phyloP scores from a whole-genome alignment of 64 coral and sea anemone species.

The Montipora cactus region DNA sequence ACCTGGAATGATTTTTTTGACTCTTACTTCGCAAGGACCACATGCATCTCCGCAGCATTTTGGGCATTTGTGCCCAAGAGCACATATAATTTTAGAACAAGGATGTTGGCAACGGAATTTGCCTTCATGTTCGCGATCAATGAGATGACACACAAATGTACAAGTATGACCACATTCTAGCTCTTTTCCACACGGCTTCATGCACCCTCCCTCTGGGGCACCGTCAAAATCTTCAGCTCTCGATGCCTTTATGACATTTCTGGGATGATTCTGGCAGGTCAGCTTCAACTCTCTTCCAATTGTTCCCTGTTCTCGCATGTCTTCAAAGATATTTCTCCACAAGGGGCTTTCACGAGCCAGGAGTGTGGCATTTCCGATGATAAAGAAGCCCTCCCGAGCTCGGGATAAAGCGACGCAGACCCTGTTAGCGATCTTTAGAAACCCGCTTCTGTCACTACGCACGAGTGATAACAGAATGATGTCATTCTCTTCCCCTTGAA shows the following conservation, averaged over 20 bases:
- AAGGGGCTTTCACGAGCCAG: slow-evolving; percentile 54
- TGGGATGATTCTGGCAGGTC: slow-evolving; percentile 66
- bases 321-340: slow-evolving; percentile 71
- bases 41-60: slow-evolving; percentile 44
- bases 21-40: slow-evolving; percentile 42
- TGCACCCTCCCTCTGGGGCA: slow-evolving; percentile 71
- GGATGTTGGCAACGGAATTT: slow-evolving; percentile 48
- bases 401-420: slow-evolving; percentile 34
- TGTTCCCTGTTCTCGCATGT: slow-evolving; percentile 52
- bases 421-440: slow-evolving; percentile 22
- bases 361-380: slow-evolving; percentile 1
- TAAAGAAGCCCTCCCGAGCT: slow-evolving; percentile 32
- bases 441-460: slow-evolving; percentile 8
- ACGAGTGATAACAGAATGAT: slow-evolving; percentile 30
- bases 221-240: slow-evolving; percentile 52
- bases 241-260: slow-evolving; percentile 27
- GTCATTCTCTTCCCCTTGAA: slow-evolving; percentile 62
- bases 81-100: slow-evolving; percentile 58
- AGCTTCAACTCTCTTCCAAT: slow-evolving; percentile 41
- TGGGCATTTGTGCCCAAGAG: slow-evolving; percentile 37
- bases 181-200: slow-evolving; percentile 7
- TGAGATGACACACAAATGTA: slow-evolving; percentile 49
- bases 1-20: slow-evolving; percentile 37
- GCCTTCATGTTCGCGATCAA: slow-evolving; percentile 55
- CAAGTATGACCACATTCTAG: slow-evolving; percentile 71